Evolutionary conservation across 2,113 vertebrate genomes (phyloP).

Genomic region (Odocoileus hemionus): DNA sequence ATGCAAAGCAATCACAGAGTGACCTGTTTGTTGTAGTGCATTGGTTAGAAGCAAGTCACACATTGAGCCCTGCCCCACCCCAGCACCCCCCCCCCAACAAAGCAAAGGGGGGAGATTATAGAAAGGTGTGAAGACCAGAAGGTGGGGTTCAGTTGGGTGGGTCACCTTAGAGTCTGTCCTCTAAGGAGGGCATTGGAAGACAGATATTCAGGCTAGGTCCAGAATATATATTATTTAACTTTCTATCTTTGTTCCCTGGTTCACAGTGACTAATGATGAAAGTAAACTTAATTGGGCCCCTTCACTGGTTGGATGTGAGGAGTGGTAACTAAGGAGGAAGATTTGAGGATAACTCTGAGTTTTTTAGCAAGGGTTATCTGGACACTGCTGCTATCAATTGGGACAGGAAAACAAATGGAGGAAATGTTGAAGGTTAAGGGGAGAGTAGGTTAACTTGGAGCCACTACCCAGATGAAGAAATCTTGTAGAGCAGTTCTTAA

Average conservation of each 20-base stretch:
- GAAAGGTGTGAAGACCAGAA: background rate
- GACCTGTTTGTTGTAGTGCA: background rate
- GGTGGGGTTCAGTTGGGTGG: background rate
- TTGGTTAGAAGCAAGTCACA: background rate
- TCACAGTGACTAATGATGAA: background rate
- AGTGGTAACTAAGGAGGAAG: background rate
- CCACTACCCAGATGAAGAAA: background rate
- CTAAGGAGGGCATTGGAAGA: background rate
- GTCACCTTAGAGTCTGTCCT: background rate
- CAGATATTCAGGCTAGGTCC: background rate
- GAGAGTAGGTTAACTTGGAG: background rate
- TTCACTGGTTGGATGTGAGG: background rate
- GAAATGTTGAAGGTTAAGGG: background rate
- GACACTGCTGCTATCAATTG: background rate
- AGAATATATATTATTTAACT: background rate
- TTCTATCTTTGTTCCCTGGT: background rate
- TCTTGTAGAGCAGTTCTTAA: background rate
- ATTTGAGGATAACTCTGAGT: background rate
- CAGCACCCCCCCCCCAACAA: background rate
- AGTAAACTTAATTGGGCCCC: background rate
- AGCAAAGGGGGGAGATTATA: background rate
- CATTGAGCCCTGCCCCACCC: background rate
- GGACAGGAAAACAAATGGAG: background rate
- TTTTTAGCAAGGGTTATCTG: background rate
- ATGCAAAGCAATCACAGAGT: background rate